phyloP scores from a whole-genome alignment of 2,888 invertebrate genomes.

The Brenthis ino region DNA sequence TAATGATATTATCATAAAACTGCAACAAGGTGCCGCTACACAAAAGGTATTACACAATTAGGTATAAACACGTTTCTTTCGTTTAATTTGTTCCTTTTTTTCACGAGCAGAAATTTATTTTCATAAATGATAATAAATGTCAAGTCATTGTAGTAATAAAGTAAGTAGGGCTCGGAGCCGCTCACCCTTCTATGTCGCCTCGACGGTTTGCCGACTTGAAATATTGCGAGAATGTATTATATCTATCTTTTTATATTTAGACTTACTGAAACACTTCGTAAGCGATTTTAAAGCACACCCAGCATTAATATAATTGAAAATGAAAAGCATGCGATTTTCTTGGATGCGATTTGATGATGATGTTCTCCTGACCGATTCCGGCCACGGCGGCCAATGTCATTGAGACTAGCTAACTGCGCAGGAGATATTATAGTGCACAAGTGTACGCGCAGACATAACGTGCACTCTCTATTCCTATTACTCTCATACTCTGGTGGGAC shows the following conservation, averaged over 20 bases:
- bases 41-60: conserved; percentile 66
- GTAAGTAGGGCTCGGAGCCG: conserved; percentile 52
- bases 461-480: too few relatives aligned
- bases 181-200: conserved; percentile 53
- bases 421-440: too few relatives aligned
- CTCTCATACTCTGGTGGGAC: too few relatives aligned
- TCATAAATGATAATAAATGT: conserved; percentile 77
- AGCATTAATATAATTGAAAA: neutral
- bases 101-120: conserved; percentile 68
- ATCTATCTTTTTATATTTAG: conserved; percentile 11
- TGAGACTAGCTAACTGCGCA: too few relatives aligned
- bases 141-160: conserved; percentile 74
- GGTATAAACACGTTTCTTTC: conserved; percentile 56
- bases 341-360: too few relatives aligned
- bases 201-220: conserved; percentile 41
- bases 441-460: too few relatives aligned
- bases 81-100: conserved; percentile 66
- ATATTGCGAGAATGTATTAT: conserved; percentile 31
- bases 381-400: too few relatives aligned
- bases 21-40: conserved; percentile 57
- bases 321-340: too few relatives aligned
- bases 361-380: too few relatives aligned
- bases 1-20: conserved; percentile 38
- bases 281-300: neutral
- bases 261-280: conserved; percentile 9